Conservation (phyloP, 2,113 vertebrate species). For the Cisticola juncidis region DNA sequence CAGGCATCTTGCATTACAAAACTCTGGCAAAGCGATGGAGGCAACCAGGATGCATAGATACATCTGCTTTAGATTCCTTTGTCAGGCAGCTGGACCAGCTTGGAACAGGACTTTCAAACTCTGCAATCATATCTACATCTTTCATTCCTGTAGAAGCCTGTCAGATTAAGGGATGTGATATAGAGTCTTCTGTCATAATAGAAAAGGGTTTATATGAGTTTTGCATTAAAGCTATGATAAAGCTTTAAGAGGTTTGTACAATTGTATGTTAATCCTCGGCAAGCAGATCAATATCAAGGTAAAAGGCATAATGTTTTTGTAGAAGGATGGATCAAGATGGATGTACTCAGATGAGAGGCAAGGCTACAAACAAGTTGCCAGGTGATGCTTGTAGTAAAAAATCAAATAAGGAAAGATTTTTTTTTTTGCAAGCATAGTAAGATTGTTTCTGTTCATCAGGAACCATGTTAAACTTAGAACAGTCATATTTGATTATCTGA, state of each 20-base stretch:
- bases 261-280: conserved; percentile 24
- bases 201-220: conserved; percentile 19
- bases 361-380: background rate
- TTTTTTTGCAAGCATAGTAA: background rate
- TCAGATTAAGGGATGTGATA: conserved; percentile 15
- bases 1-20: background rate
- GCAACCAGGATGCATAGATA: background rate
- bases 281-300: conserved; percentile 37
- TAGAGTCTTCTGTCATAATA: background rate
- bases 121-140: conserved; percentile 14
- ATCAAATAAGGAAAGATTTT: conserved; percentile 5
- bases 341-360: background rate
- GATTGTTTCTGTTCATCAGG: background rate
- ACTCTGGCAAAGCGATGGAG: background rate
- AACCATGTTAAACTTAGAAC: background rate
- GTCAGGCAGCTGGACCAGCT: background rate
- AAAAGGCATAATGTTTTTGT: conserved; percentile 22
- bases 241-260: conserved; percentile 20
- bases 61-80: background rate
- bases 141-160: conserved; percentile 24
- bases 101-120: conserved; percentile 25
- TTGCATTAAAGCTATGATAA: conserved; percentile 36
- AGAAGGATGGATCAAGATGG: background rate
- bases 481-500: background rate
- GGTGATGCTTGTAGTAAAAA: background rate